These are phyloP conservation scores for Drosophila funebris DNA, from an alignment of 1,140 invertebrate species.

Conservation along the genomic window DNA sequence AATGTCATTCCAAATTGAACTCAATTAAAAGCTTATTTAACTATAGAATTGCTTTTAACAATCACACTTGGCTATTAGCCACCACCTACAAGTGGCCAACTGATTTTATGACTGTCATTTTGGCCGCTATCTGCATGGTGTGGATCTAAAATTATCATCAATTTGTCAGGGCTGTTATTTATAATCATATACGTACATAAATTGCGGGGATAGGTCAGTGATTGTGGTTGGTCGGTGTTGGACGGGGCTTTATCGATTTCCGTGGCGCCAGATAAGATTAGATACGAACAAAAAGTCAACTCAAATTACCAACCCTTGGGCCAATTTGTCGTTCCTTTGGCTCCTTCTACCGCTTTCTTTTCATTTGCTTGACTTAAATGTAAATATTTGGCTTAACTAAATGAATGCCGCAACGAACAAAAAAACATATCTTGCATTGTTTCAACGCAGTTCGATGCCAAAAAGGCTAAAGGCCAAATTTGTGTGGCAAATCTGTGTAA, in stretches of 20 bases:
- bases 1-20: conserved; percentile 21
- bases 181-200: not conserved
- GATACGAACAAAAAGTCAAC: conserved; percentile 1
- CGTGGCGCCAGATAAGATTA: conserved; percentile 57
- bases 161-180: conserved; percentile 45
- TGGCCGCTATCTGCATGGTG: not conserved
- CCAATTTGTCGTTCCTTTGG: conserved; percentile 36
- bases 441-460: conserved; percentile 5
- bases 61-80: not conserved
- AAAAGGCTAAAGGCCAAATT: conserved; percentile 23
- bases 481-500: conserved; percentile 20
- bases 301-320: conserved; percentile 31
- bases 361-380: conserved; percentile 7
- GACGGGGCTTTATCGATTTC: conserved; percentile 51
- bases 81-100: conserved; percentile 1
- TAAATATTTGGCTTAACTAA: conserved; percentile 14
- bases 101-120: conserved; percentile 22
- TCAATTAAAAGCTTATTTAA: conserved; percentile 41
- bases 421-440: not conserved
- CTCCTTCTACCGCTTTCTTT: no score
- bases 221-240: no score
- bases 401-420: not conserved
- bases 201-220: conserved; percentile 55
- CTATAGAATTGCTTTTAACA: conserved; percentile 9
- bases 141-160: conserved; percentile 39